phyloP scores from a whole-genome alignment of 2,888 invertebrate species.

The Xanthorhoe designata region DNA sequence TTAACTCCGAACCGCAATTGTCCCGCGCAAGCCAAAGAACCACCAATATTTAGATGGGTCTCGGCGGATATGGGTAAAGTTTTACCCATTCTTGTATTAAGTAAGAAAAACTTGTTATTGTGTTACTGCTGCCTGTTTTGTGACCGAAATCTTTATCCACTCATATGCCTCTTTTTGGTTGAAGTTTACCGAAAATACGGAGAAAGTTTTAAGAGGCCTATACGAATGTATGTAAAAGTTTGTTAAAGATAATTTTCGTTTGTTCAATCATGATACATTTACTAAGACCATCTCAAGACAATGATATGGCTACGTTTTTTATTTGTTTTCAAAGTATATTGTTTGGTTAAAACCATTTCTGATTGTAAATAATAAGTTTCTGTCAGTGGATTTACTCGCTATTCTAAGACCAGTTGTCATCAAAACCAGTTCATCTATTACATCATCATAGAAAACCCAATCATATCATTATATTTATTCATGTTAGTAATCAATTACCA shows the following conservation, averaged over 20 bases:
- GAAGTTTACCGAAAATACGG: slow-evolving; percentile 19
- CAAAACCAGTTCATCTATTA: too few species aligned
- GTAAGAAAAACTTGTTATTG: slow-evolving; percentile 42
- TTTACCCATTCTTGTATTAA: slow-evolving; percentile 38
- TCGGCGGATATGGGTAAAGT: slow-evolving; percentile 43
- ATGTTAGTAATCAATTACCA: too few species aligned
- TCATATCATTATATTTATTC: too few species aligned
- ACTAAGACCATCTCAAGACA: too few species aligned
- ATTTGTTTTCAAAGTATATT: too few species aligned
- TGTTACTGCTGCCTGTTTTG: slow-evolving; percentile 27
- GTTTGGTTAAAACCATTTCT: too few species aligned
- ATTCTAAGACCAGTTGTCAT: too few species aligned
- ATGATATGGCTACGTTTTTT: too few species aligned
- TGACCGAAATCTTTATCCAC: slow-evolving; percentile 32
- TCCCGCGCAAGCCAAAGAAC: slow-evolving; percentile 34
- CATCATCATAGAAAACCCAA: too few species aligned
- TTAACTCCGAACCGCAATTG: slow-evolving; percentile 32
- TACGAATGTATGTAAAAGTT: neutral
- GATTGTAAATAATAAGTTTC: too few species aligned
- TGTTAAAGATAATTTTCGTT: neutral
- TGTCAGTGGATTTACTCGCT: too few species aligned
- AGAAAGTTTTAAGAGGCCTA: slow-evolving; percentile 8
- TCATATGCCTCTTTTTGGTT: slow-evolving; percentile 17
- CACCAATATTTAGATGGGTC: slow-evolving; percentile 41
- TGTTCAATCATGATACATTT: too few species aligned